Base-by-base conservation (phyloP, 2,888 invertebrate genomes). In the Cephus sareptanus region DNA sequence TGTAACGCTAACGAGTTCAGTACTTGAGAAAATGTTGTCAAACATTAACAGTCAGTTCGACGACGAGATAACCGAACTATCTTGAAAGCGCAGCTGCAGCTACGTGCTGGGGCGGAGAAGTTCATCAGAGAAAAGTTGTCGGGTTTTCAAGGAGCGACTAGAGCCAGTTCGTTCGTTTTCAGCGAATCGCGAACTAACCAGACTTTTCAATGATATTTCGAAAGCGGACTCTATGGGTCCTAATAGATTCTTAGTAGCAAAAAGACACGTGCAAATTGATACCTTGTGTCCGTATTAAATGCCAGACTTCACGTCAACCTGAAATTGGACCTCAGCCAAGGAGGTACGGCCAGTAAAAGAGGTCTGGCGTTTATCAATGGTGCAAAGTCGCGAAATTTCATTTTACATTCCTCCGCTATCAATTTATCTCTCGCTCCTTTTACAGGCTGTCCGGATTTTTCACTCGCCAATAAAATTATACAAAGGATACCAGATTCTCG, bases 291-390 rank as follows among this genome's bases (percentile, higher is more conserved):
- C 15, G n/a, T 3, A n/a, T 37, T 69, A 69, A 70, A n/a, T 70
- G 70, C 30, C 33, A 40, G 23, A 23, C 30, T 40, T 75, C 75
- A 75, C 34, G 37, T 77, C 71, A 71, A 34, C 23, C 23, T 30
- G 70, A 71, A 71, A 34, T 77, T 75, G 77, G 77, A 40, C 37
- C 12, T 1, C 1, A 31, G 77, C 77, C 77, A 77, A 34, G n/a
- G 34, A 37, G 34, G 35, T 23, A 34, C 4, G 0, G 40, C 40
- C 56, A 6, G 56, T 23, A 56, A 56, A 56, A 23, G 56, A 56
- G 56, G 23, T 23, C 23, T 56, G 56, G 56, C 56, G 23, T 56
- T 56, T 56, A 56, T 56, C 56, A 56, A 56, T 23, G 56, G 56
- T 56, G 56, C 56, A 56, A 56, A 56, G 56, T 56, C 56, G 56